Percentiles rank a stretch among this genome's conserved stretches.
Conservation (phyloP, 2,113 vertebrate species). For the Poecile atricapillus region DNA sequence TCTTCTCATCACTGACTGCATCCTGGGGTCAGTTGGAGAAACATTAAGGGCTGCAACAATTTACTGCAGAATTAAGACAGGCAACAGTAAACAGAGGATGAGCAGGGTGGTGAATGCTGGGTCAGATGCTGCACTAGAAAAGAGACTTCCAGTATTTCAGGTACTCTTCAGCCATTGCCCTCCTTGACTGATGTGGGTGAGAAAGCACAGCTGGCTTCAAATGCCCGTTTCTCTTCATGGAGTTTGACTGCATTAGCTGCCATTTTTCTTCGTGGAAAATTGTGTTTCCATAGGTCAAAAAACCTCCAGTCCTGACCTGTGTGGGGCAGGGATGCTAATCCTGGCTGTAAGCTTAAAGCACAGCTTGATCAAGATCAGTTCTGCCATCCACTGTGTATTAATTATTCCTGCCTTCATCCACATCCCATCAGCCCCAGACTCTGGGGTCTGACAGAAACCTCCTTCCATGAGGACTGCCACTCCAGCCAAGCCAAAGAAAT, state of each 20-base stretch:
- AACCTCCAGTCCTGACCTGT: neutral
- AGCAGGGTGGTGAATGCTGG: neutral
- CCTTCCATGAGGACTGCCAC: neutral
- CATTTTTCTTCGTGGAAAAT: neutral
- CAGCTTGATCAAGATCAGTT: neutral
- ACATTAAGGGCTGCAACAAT: neutral
- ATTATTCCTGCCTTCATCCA: neutral
- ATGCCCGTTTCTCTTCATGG: neutral
- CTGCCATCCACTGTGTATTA: neutral
- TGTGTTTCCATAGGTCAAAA: neutral
- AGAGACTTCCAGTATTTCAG: neutral
- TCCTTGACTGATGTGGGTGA: neutral
- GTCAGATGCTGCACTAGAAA: neutral
- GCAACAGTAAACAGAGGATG: neutral
- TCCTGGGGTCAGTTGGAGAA: neutral
- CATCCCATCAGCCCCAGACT: neutral
- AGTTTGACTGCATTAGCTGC: neutral
- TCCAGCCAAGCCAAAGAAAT: neutral
- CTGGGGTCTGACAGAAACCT: neutral
- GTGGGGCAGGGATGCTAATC: neutral
- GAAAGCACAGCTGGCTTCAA: neutral
- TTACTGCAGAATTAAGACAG: conserved; percentile 38
- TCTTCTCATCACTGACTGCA: neutral
- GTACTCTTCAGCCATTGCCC: neutral
- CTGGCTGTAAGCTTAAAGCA: neutral